These are phyloP conservation scores for Sarcophaga caerulescens DNA, from an alignment of 2,888 invertebrate genomes.

Conservation along the genomic window DNA sequence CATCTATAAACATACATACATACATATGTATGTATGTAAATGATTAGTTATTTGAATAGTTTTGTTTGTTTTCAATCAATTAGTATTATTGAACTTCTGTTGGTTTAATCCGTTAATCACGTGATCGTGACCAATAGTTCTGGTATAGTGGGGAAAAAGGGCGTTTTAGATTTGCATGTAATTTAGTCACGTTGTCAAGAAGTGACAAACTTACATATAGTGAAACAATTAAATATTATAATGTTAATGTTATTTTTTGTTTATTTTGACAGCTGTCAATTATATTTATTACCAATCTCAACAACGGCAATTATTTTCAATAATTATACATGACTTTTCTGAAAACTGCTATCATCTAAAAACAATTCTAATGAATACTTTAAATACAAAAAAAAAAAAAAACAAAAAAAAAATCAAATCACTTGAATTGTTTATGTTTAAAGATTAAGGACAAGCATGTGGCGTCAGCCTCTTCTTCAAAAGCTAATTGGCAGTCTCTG, in stretches of 20 bases:
- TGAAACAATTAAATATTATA: constrained; percentile 37
- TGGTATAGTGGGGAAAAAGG: not conserved
- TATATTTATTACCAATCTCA: constrained; percentile 18
- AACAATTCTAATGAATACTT: too few relatives aligned
- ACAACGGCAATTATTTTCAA: not conserved
- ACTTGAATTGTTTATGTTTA: too few relatives aligned
- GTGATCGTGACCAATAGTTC: constrained; percentile 12
- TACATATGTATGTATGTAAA: too few relatives aligned
- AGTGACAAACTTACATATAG: constrained; percentile 3
- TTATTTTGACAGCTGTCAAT: constrained; percentile 59
- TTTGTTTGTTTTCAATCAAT: not conserved
- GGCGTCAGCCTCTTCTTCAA: too few relatives aligned
- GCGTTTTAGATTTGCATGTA: not conserved
- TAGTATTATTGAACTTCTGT: constrained; percentile 3
- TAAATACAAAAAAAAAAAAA: too few relatives aligned
- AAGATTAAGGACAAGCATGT: too few relatives aligned
- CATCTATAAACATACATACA: too few relatives aligned
- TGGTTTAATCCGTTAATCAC: not conserved
- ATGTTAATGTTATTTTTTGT: constrained; percentile 3
- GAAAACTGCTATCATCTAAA: not conserved
- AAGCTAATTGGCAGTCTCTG: too few relatives aligned
- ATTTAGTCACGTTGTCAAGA: constrained; percentile 44
- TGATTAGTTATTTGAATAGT: too few relatives aligned
- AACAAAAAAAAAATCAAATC: too few relatives aligned
- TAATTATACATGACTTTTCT: not conserved